Evolutionary conservation across 2,113 vertebrate species (phyloP), one percentile per base, ranked within the genome.

Genomic region (Archilochus colubris): DNA sequence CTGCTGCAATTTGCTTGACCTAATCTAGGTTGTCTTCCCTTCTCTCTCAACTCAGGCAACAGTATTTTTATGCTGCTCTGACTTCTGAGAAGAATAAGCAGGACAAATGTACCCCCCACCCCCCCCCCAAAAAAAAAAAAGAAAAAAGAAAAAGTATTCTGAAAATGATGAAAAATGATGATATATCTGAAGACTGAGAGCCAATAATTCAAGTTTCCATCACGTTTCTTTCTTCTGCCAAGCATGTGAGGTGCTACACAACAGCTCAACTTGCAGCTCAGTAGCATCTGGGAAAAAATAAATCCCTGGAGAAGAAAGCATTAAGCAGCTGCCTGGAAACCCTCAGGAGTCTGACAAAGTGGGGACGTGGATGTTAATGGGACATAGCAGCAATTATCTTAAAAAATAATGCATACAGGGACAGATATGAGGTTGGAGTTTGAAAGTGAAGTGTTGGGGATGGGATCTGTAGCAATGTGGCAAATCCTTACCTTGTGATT

Each of bases 1-100:
- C 78, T 93, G 94, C 91, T 95, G 92, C 94, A 95, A 94, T 96
- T 97, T 89, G 59, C 82, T 91, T 92, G 91, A 93, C 92, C 95
- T 93, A 55, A 88, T 94, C 81, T 5, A 86, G 36, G n/a, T 87
- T 91, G 64, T 77, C 61, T 82, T 92, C 8, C 14, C 24, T 91
- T 54, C 86, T 46, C 50, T 90, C 48, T 75, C 86, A 38, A 62
- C 78, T 96, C 14, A 1, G 61, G 64, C 13, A 58, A 18, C 50
- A 24, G 61, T 58, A 72, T 74, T 91, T 82, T 91, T 88, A 48
- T 23, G 61, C 40, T 22, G 21, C 40, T 48, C 55, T 2, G 3
- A 14, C 62, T 85, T 78, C 28, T 59, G 19, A 88, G 74, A 75
- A 58, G 46, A 78, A 61, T 31, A 38, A 94, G 33, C 57, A 80